Base-by-base conservation (phyloP, 2,797 vertebrate species). In the Semotilus atromaculatus region DNA sequence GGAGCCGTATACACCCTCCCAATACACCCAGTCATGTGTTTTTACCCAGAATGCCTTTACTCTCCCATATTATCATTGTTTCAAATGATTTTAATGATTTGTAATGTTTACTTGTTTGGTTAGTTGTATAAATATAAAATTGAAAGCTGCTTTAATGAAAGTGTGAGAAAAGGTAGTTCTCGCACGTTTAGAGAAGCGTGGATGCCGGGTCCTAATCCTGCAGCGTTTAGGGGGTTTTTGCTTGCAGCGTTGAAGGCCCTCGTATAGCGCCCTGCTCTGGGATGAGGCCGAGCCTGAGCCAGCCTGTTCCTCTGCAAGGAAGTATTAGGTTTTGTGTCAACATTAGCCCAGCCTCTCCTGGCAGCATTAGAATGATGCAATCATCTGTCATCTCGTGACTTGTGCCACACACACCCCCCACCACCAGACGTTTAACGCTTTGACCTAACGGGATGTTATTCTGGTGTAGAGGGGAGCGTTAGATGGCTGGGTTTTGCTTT, bases 301-400 rank as follows among this genome's bases (percentile, higher is more conserved):
- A 85, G 67, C 38, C 51, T 82, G 90, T 93, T 94, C 92, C 92
- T 93, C 89, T 89, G 93, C 88, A 92, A 93, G 94, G 94, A 95
- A 95, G 94, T 95, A 95, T 95, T 95, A 92, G 92, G 93, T 96
- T 96, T 91, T 94, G 92, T 93, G 93, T 95, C 94, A 95, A 95
- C 95, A 95, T 90, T 89, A 91, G 91, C 77, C 89, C 85, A 86
- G 93, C 90, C 93, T 94, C 93, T 93, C 92, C 90, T 90, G 90
- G 93, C 91, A 93, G 92, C 90, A 84, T 86, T 92, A 89, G 84
- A 80, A 91, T 93, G 94, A 94, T 94, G 93, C 94, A 93, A 83
- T 94, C 93, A 92, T 94, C 91, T 93, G 92, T 94, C 92, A 91
- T 94, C 91, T 93, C 90, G 88, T 85, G 90, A 88, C 91, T 92